These are phyloP conservation scores for Coronaproctus castanopsis DNA, from an alignment of 2,888 invertebrate species.

Conservation along the genomic window DNA sequence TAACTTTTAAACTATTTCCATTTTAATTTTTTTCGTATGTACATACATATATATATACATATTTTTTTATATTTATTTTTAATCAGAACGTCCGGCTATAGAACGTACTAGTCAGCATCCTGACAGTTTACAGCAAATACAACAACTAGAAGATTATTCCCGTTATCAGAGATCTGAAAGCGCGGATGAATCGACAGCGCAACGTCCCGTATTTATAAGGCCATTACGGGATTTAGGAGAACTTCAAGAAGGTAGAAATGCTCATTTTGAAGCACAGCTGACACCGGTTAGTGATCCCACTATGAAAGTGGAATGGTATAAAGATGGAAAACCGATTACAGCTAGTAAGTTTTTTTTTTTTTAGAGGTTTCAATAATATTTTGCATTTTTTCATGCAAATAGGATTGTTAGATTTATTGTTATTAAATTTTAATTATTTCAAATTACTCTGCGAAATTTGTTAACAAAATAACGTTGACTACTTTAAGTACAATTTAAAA, in stretches of 20 bases:
- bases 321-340: conserved; percentile 82
- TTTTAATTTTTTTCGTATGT: too few relatives aligned
- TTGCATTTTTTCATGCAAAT: background rate
- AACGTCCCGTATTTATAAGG: conserved; percentile 70
- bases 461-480: too few relatives aligned
- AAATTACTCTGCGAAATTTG: too few relatives aligned
- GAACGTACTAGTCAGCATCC: conserved; percentile 79
- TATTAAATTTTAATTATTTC: too few relatives aligned
- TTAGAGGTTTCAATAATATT: too few relatives aligned
- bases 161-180: conserved; percentile 69
- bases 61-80: too few relatives aligned
- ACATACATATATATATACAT: too few relatives aligned
- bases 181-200: conserved; percentile 56
- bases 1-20: too few relatives aligned
- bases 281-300: conserved; percentile 81
- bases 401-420: background rate
- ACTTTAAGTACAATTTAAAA: too few relatives aligned
- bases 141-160: conserved; percentile 74
- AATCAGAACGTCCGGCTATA: conserved; percentile 49
- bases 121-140: conserved; percentile 73
- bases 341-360: conserved; percentile 42
- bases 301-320: conserved; percentile 89
- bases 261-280: conserved; percentile 80
- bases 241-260: conserved; percentile 72
- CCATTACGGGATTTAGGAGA: conserved; percentile 69